These are phyloP conservation scores for Diachasmimorpha longicaudata DNA, from an alignment of 1,140 invertebrate species.

Conservation along the genomic window DNA sequence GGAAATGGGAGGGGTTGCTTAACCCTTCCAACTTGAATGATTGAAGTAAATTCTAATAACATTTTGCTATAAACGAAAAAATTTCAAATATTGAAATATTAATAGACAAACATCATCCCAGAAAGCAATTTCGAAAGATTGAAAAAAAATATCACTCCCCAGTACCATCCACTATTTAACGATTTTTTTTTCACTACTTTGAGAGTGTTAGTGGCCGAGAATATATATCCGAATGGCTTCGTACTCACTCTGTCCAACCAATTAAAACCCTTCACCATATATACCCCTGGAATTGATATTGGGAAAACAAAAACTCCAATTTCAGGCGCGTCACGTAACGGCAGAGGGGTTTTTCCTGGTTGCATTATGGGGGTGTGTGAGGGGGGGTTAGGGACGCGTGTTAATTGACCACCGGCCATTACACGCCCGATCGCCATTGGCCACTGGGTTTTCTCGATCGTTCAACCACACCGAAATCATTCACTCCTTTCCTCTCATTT, in stretches of 20 bases:
- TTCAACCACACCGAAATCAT: slow-evolving; percentile 12
- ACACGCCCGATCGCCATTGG: slow-evolving; percentile 51
- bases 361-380: neutral
- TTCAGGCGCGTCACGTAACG: slow-evolving; percentile 51
- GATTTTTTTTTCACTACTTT: neutral
- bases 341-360: slow-evolving; percentile 1
- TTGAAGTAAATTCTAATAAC: too few species aligned
- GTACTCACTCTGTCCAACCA: slow-evolving; percentile 39
- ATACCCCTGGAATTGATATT: slow-evolving; percentile 52
- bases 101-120: too few species aligned
- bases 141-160: too few species aligned
- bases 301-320: slow-evolving; percentile 58
- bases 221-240: slow-evolving; percentile 26
- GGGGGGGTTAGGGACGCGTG: slow-evolving; percentile 28
- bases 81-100: too few species aligned
- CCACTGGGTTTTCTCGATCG: slow-evolving; percentile 29
- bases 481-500: slow-evolving; percentile 11
- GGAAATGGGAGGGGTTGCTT: too few species aligned
- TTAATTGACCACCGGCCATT: slow-evolving; percentile 58
- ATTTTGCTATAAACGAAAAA: too few species aligned
- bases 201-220: neutral
- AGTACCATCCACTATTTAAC: neutral
- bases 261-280: slow-evolving; percentile 53
- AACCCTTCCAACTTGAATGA: too few species aligned
- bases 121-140: too few species aligned